A percentile compares a stretch with the other conserved stretches of the same genome.
Conservation (phyloP, 1,140 invertebrate genomes). For the Rhagoletis zephyria region DNA sequence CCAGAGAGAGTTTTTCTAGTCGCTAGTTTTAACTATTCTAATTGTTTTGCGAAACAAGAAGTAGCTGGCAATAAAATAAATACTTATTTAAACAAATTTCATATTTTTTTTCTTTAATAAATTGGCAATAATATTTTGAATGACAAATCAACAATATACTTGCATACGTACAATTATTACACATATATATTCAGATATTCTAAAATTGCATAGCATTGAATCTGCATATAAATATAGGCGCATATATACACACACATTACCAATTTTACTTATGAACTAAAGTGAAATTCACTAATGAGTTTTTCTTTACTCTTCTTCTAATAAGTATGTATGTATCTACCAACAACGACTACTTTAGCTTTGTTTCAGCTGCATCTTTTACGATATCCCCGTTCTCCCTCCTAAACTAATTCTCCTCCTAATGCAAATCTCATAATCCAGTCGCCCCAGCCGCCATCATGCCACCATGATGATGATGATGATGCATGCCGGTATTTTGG, state of each 20-base stretch:
- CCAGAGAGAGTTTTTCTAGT: too few species aligned
- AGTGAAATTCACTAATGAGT: neutral
- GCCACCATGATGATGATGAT: constrained; percentile 68
- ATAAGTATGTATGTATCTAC: neutral
- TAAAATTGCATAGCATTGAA: too few species aligned
- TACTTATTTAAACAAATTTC: neutral
- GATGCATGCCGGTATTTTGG: constrained; percentile 74
- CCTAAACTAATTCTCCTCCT: neutral
- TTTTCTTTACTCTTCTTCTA: neutral
- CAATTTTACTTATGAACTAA: neutral
- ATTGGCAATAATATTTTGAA: neutral
- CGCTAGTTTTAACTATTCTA: too few species aligned
- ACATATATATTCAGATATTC: neutral
- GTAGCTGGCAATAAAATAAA: too few species aligned
- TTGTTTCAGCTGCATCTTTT: neutral
- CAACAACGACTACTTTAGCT: neutral
- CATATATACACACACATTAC: neutral
- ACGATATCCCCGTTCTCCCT: neutral
- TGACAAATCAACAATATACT: neutral
- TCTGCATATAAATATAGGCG: too few species aligned
- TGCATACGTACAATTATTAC: neutral
- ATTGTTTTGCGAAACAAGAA: too few species aligned
- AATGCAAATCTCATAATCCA: constrained; percentile 66
- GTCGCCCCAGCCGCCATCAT: constrained; percentile 72
- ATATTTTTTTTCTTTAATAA: neutral